A percentile compares a stretch with the other conserved stretches of the same genome.
Evolutionary conservation across 2,888 invertebrate species (phyloP).

Genomic region (Andrena bucephala): DNA sequence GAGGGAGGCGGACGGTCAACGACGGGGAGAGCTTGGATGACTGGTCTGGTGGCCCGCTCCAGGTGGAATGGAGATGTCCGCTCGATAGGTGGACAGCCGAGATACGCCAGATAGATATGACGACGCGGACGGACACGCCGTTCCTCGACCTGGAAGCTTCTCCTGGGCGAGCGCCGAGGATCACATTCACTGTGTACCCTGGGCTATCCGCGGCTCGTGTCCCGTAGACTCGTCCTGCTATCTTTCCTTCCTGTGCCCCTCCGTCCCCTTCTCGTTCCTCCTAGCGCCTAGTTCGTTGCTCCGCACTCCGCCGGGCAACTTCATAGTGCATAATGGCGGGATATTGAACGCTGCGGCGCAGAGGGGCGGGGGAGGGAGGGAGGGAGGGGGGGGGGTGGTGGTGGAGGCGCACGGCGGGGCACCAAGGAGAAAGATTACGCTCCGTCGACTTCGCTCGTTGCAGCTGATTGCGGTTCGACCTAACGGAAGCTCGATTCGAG

Average conservation of each 20-base stretch:
- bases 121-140: conserved; percentile 40
- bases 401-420: neutral
- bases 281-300: conserved; percentile 16
- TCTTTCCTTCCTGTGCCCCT: conserved; percentile 17
- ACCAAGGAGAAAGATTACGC: conserved; percentile 64
- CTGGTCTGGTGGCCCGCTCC: conserved; percentile 5
- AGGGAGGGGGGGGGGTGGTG: too few relatives aligned
- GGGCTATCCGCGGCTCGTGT: conserved; percentile 18
- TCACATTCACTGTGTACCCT: conserved; percentile 22
- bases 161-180: conserved; percentile 28
- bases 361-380: neutral
- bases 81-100: conserved; percentile 32
- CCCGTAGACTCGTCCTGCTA: conserved; percentile 10
- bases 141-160: conserved; percentile 37
- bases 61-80: conserved; percentile 41
- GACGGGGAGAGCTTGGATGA: conserved; percentile 4
- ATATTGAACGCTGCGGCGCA: conserved; percentile 44
- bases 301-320: conserved; percentile 9
- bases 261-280: neutral
- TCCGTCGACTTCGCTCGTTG: conserved; percentile 70
- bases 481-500: conserved; percentile 74
- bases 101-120: conserved; percentile 48
- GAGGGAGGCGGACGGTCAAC: neutral
- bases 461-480: conserved; percentile 75
- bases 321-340: conserved; percentile 59